phyloP scores from a whole-genome alignment of 2,888 invertebrate genomes.

The Chrysina gloriosa region DNA sequence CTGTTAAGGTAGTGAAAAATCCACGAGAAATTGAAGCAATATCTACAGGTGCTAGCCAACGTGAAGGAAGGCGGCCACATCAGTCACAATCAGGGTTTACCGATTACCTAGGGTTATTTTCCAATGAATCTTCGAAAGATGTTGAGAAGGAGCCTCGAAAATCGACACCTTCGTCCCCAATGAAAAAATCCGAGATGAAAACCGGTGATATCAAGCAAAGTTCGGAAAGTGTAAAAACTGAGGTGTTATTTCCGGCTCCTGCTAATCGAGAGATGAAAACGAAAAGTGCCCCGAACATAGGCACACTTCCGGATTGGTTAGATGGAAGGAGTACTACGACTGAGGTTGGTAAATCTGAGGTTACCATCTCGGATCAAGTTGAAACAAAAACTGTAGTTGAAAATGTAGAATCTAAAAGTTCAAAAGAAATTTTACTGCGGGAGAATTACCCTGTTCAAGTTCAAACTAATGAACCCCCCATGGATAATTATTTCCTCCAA shows the following conservation, averaged over 20 bases:
- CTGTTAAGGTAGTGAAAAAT: constrained; percentile 59
- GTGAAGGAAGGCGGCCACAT: constrained; percentile 55
- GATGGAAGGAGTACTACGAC: constrained; percentile 47
- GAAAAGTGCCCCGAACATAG: constrained; percentile 47
- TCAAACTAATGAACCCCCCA: not conserved
- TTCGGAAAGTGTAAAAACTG: constrained; percentile 47
- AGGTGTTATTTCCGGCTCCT: constrained; percentile 56
- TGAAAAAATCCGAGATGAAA: constrained; percentile 16
- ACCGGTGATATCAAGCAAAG: not conserved
- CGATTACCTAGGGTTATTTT: constrained; percentile 69
- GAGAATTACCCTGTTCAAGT: not conserved
- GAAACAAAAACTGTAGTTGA: constrained; percentile 10
- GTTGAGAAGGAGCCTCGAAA: constrained; percentile 31
- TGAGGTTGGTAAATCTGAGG: constrained; percentile 48
- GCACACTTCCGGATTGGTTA: constrained; percentile 60
- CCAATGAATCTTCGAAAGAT: constrained; percentile 55
- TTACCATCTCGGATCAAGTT: constrained; percentile 13
- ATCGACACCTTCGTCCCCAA: constrained; percentile 24
- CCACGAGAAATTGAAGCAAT: constrained; percentile 47
- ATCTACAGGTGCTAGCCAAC: constrained; percentile 42
- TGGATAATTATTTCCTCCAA: constrained; percentile 39
- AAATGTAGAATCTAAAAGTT: constrained; percentile 18
- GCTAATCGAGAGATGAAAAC: constrained; percentile 46
- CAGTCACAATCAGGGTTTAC: constrained; percentile 61
- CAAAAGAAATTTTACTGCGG: not conserved